A percentile compares a stretch with the other conserved stretches of the same genome.
Evolutionary conservation across 2,888 invertebrate genomes (phyloP).

Genomic region (Cantharis lateralis): DNA sequence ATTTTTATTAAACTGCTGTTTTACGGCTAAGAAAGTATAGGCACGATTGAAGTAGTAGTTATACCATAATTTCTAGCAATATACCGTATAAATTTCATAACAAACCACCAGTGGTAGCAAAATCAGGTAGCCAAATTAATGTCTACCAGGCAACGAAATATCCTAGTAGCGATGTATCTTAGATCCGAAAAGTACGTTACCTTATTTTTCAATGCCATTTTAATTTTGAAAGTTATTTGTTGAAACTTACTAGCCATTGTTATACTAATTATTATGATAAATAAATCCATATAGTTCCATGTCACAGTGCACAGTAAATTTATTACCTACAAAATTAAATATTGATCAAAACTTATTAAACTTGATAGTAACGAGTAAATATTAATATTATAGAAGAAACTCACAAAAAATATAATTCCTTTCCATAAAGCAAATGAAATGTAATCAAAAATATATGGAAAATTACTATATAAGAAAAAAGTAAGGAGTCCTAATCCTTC

Average conservation of each 20-base stretch:
- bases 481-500: not conserved
- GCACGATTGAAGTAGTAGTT: no score
- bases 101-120: no score
- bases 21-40: no score
- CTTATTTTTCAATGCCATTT: not conserved
- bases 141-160: no score
- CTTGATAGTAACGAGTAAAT: no score
- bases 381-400: not conserved
- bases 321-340: slow-evolving; percentile 39
- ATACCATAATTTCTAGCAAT: no score
- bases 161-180: no score
- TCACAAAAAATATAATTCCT: slow-evolving; percentile 3
- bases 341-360: not conserved
- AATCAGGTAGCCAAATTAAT: no score
- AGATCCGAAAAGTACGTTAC: not conserved
- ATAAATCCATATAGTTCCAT: slow-evolving; percentile 49
- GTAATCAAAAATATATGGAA: not conserved
- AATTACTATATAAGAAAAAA: slow-evolving; percentile 4
- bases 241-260: slow-evolving; percentile 44
- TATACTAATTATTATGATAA: slow-evolving; percentile 47
- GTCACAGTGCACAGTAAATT: slow-evolving; percentile 41
- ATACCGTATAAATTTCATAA: no score
- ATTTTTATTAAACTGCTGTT: no score
- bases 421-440: not conserved
- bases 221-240: slow-evolving; percentile 40